Conservation (phyloP, 2,888 invertebrate species). For the Chirona hameri region DNA sequence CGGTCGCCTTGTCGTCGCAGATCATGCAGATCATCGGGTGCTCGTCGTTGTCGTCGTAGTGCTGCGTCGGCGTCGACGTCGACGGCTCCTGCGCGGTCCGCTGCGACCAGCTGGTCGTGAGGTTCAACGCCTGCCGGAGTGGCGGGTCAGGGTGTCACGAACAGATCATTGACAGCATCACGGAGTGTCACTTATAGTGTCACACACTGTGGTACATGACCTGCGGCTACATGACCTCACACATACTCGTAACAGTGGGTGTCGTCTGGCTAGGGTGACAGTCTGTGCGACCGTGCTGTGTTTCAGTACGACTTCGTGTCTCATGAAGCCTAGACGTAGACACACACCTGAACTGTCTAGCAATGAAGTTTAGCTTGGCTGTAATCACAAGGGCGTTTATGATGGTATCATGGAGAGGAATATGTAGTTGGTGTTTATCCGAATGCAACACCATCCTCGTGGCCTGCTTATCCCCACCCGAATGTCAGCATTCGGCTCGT, state of each 20-base stretch:
- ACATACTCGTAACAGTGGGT: no score
- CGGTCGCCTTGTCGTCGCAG: constrained; percentile 96
- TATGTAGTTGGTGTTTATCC: neutral
- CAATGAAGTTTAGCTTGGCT: no score
- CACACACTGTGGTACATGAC: neutral
- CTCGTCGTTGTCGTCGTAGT: constrained; percentile 66
- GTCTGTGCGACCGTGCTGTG: no score
- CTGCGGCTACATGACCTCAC: no score
- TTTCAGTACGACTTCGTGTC: no score
- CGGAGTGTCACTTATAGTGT: neutral
- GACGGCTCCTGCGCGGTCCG: constrained; percentile 51
- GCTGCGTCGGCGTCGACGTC: constrained; percentile 35
- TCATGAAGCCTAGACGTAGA: no score
- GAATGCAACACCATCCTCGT: neutral
- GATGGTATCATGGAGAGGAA: no score
- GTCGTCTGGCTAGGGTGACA: no score
- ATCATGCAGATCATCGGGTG: constrained; percentile 97
- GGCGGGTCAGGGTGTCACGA: neutral
- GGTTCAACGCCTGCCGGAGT: neutral
- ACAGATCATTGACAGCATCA: neutral
- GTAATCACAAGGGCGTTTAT: no score
- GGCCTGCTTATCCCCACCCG: neutral
- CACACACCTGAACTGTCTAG: no score
- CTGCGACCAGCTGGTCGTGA: constrained; percentile 47
- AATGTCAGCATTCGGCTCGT: neutral